Conservation (phyloP, 2,797 vertebrate species). For the Gymnoscopelus braueri region DNA sequence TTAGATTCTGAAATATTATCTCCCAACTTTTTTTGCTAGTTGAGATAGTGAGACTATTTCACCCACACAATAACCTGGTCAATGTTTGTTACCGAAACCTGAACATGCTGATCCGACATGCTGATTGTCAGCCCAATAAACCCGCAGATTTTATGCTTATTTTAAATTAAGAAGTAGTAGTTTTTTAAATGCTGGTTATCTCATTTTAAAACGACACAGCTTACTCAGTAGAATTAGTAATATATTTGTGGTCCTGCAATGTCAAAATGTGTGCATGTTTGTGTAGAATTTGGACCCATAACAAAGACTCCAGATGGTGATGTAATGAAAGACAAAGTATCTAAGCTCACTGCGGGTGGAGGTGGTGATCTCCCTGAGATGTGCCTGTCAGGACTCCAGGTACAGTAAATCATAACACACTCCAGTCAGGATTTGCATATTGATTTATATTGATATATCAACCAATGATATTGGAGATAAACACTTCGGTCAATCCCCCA, state of each 20-base stretch:
- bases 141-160: too few relatives aligned
- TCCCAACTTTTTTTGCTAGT: too few relatives aligned
- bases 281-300: conserved; percentile 75
- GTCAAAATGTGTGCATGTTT: neutral
- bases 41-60: too few relatives aligned
- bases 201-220: too few relatives aligned
- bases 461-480: neutral
- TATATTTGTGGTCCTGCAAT: neutral
- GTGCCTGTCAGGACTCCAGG: conserved; percentile 81
- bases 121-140: too few relatives aligned
- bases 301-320: conserved; percentile 70
- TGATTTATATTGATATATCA: neutral
- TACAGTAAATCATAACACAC: conserved; percentile 35
- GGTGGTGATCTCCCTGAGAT: conserved; percentile 76
- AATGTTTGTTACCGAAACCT: too few relatives aligned
- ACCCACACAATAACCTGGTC: too few relatives aligned
- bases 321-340: conserved; percentile 74
- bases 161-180: too few relatives aligned
- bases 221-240: too few relatives aligned
- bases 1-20: too few relatives aligned
- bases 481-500: neutral
- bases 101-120: too few relatives aligned
- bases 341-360: conserved; percentile 34
- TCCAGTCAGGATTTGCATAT: neutral
- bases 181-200: too few relatives aligned